Percentiles rank a stretch among this genome's conserved stretches.
These are phyloP conservation scores for Hypocryptadius cinnamomeus DNA, from an alignment of 2,113 vertebrate species.

Conservation along the genomic window DNA sequence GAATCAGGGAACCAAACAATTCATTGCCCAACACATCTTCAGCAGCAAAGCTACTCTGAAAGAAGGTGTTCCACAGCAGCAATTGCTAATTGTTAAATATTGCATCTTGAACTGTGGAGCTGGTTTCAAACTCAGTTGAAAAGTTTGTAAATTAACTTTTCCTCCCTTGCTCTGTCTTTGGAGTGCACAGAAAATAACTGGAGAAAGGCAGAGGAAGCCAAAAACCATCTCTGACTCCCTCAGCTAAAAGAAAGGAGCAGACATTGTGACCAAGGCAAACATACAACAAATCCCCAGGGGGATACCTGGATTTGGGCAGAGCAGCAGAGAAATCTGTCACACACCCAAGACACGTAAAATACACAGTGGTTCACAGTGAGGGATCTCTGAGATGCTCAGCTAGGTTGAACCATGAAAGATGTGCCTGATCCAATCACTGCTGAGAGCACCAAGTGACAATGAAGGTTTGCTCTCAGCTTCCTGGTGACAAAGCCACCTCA, in stretches of 20 bases:
- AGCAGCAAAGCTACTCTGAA: not conserved
- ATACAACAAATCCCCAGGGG: not conserved
- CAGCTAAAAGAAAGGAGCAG: not conserved
- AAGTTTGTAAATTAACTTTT: not conserved
- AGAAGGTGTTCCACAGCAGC: not conserved
- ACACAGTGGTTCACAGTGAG: rapidly evolving
- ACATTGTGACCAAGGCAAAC: not conserved
- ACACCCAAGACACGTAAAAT: not conserved
- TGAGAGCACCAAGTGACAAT: not conserved
- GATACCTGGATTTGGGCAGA: not conserved
- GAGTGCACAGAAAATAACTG: not conserved
- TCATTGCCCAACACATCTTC: not conserved
- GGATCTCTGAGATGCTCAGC: not conserved
- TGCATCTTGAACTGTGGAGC: not conserved
- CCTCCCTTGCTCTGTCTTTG: not conserved
- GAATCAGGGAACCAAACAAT: not conserved
- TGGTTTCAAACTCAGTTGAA: not conserved
- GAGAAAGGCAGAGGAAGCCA: not conserved
- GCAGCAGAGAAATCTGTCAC: not conserved
- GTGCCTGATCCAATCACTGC: not conserved
- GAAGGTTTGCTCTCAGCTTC: not conserved
- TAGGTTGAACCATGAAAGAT: not conserved
- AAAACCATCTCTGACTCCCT: not conserved
- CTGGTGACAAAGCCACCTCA: not conserved
- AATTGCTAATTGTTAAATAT: not conserved